phyloP scores from a whole-genome alignment of 2,113 vertebrate species.

The Ciconia boyciana region DNA sequence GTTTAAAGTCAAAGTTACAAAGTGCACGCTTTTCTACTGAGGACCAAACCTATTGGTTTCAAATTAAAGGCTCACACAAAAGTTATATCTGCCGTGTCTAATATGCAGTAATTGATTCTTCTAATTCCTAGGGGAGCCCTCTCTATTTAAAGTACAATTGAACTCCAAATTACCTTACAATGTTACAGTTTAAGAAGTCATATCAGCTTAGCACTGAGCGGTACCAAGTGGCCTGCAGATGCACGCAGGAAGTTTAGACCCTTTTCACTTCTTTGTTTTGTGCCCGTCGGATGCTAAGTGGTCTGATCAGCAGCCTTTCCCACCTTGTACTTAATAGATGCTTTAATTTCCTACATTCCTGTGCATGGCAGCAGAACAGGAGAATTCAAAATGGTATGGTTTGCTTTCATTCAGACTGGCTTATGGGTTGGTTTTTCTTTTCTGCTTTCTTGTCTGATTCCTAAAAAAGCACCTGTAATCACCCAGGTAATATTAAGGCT shows the following conservation, averaged over 20 bases:
- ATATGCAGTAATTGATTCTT: slow-evolving; percentile 38
- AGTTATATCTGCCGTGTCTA: slow-evolving; percentile 34
- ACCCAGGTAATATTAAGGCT: not conserved
- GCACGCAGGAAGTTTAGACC: not conserved
- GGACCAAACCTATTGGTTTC: not conserved
- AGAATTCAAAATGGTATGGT: not conserved
- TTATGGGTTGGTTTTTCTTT: not conserved
- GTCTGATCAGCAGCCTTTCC: not conserved
- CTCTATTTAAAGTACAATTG: slow-evolving; percentile 32
- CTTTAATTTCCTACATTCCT: not conserved
- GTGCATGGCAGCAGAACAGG: not conserved
- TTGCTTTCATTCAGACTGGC: not conserved
- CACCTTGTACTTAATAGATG: not conserved
- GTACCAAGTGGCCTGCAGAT: not conserved
- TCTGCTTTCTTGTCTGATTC: slow-evolving; percentile 37
- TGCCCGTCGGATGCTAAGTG: not conserved
- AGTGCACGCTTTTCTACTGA: slow-evolving; percentile 2
- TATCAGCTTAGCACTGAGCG: not conserved
- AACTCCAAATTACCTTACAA: slow-evolving; percentile 41
- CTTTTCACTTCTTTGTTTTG: not conserved
- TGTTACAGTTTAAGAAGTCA: slow-evolving; percentile 28
- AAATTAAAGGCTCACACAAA: slow-evolving; percentile 54
- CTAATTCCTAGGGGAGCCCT: slow-evolving; percentile 31
- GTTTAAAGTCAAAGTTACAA: not conserved
- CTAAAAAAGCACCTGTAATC: slow-evolving; percentile 32